Evolutionary conservation across 2,888 invertebrate species (phyloP).

Genomic region (Aphodius granarius): DNA sequence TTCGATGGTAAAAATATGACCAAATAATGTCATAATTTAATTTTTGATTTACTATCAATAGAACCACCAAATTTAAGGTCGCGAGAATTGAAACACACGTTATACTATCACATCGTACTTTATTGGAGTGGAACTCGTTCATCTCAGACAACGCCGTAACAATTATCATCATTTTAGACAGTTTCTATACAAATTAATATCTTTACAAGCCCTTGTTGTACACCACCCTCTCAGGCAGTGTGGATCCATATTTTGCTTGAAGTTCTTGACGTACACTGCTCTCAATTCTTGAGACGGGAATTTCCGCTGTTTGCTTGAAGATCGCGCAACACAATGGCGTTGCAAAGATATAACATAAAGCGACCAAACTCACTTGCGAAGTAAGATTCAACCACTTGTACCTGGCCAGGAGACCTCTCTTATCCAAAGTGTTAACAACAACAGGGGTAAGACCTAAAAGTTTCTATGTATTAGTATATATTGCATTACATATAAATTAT

Average conservation of each 20-base stretch:
- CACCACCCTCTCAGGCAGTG: slow-evolving; percentile 1
- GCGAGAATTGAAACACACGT: not conserved
- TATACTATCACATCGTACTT: not conserved
- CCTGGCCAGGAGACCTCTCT: slow-evolving; percentile 61
- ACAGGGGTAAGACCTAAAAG: slow-evolving; percentile 71
- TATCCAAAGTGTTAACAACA: slow-evolving; percentile 72
- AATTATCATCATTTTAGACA: not conserved
- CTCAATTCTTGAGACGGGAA: slow-evolving; percentile 71
- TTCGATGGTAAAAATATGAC: too few relatives aligned
- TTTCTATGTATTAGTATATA: not conserved
- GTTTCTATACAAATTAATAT: not conserved
- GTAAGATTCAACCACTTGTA: slow-evolving; percentile 74
- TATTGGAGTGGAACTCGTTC: not conserved
- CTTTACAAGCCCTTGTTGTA: slow-evolving; percentile 17
- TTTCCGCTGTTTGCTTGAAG: slow-evolving; percentile 85
- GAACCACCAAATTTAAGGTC: too few relatives aligned
- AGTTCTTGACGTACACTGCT: slow-evolving; percentile 57
- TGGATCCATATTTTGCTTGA: slow-evolving; percentile 4
- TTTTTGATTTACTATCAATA: too few relatives aligned
- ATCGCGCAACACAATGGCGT: slow-evolving; percentile 96
- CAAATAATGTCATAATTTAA: too few relatives aligned
- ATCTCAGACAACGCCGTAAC: not conserved
- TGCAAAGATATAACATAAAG: slow-evolving; percentile 80
- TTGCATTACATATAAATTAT: too few relatives aligned
- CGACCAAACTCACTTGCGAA: slow-evolving; percentile 71